phyloP scores from a whole-genome alignment of 2,113 vertebrate genomes.

The Lepus europaeus region DNA sequence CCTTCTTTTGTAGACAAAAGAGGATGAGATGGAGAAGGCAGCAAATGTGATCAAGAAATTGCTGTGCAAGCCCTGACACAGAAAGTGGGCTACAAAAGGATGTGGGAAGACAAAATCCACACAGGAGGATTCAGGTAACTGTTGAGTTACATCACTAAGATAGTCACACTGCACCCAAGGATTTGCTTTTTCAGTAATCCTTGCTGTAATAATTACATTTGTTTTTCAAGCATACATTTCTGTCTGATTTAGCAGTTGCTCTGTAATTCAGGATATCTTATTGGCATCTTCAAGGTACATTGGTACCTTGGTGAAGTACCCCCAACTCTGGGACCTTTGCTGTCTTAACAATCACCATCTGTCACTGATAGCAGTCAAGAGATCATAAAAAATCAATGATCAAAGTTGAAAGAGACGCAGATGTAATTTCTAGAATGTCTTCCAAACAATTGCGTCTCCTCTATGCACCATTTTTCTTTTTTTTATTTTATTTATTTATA shows the following conservation, averaged over 20 bases:
- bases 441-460: neutral
- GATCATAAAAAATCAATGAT: neutral
- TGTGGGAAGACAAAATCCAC: neutral
- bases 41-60: neutral
- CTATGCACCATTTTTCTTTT: neutral
- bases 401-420: neutral
- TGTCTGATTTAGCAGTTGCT: neutral
- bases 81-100: neutral
- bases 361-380: neutral
- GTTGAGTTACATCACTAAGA: neutral
- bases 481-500: neutral
- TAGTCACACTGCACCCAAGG: neutral
- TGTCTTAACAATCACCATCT: neutral
- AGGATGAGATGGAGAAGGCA: conserved; percentile 1
- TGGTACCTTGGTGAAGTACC: neutral
- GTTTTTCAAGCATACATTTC: neutral
- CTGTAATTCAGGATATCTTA: neutral
- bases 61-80: neutral
- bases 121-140: neutral
- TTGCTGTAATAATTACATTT: neutral
- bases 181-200: neutral
- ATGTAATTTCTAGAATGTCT: neutral
- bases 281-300: neutral
- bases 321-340: neutral
- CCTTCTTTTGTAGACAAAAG: neutral